phyloP scores from a whole-genome alignment of 2,888 invertebrate species.

The Pantelozetes paolii region DNA sequence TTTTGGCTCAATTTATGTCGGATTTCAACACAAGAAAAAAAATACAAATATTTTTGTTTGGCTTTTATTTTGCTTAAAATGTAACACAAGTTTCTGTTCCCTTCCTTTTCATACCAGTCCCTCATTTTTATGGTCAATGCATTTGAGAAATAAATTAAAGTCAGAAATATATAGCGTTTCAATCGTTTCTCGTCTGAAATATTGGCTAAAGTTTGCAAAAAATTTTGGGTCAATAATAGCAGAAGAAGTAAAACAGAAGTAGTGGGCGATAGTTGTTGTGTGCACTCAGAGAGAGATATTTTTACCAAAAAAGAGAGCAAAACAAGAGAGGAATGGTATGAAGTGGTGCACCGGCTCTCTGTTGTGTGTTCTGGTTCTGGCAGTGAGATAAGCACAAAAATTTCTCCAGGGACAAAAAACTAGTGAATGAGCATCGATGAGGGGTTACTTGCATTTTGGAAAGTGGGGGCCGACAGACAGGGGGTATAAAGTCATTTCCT shows the following conservation, averaged over 20 bases:
- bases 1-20: too few relatives aligned
- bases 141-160: conserved; percentile 22
- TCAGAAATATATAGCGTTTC: neutral
- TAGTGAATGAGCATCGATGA: conserved; percentile 16
- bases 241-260: conserved; percentile 20
- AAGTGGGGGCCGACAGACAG: conserved; percentile 27
- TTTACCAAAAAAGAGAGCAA: conserved; percentile 32
- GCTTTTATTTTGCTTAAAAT: neutral
- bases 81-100: conserved; percentile 2
- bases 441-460: conserved; percentile 34
- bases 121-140: conserved; percentile 30
- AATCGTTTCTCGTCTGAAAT: neutral
- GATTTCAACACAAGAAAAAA: too few relatives aligned
- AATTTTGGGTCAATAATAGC: conserved; percentile 18
- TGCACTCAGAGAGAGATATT: conserved; percentile 32
- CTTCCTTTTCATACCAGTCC: neutral
- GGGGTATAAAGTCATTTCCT: conserved; percentile 46
- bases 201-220: neutral
- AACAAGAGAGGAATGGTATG: neutral
- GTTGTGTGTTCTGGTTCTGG: neutral
- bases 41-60: neutral
- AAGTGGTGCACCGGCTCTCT: neutral
- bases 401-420: conserved; percentile 25
- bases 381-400: conserved; percentile 26
- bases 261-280: neutral